Evolutionary conservation across 2,888 invertebrate genomes (phyloP).

Genomic region (Coremacera marginata): DNA sequence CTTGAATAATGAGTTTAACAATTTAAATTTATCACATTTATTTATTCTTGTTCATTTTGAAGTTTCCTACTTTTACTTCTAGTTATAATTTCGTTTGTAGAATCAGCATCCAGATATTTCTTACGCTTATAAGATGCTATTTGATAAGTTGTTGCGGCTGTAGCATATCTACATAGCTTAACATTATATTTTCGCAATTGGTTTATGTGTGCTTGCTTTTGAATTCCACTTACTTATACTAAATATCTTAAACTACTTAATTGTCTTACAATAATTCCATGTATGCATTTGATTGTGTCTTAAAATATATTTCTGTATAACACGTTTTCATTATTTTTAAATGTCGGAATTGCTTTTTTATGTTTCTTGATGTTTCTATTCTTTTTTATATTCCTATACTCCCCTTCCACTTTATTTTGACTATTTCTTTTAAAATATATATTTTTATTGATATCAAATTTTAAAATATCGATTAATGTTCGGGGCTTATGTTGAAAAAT

Average conservation of each 20-base stretch:
- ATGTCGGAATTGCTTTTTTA: background rate
- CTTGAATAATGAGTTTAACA: too few relatives aligned
- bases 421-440: too few relatives aligned
- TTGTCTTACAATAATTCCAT: background rate
- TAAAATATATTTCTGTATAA: background rate
- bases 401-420: background rate
- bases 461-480: too few relatives aligned
- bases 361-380: background rate
- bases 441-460: too few relatives aligned
- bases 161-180: background rate
- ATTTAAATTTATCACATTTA: too few relatives aligned
- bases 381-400: background rate
- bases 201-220: background rate
- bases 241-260: background rate
- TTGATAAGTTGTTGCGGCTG: too few relatives aligned
- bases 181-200: background rate
- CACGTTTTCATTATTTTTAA: background rate
- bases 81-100: too few relatives aligned
- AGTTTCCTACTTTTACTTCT: too few relatives aligned
- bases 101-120: too few relatives aligned
- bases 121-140: too few relatives aligned
- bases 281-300: background rate
- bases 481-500: too few relatives aligned
- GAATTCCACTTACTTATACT: background rate
- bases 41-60: too few relatives aligned